Percentiles rank a stretch among this genome's conserved stretches.
Evolutionary conservation across 2,113 vertebrate genomes (phyloP).

Genomic region (Elanoides forficatus): DNA sequence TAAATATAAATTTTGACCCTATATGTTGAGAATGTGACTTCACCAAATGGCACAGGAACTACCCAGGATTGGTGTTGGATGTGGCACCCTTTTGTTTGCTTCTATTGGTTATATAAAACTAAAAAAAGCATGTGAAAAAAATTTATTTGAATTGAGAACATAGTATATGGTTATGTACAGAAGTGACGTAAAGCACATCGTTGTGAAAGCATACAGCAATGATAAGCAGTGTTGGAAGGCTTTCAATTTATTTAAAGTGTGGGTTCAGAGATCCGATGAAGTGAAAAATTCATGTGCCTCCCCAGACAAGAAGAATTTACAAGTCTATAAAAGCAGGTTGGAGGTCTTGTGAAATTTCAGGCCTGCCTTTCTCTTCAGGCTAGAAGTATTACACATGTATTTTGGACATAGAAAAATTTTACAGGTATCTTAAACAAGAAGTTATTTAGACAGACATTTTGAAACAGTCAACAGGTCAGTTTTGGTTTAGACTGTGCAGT

Average conservation of each 20-base stretch:
- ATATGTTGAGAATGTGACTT: background rate
- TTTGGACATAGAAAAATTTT: background rate
- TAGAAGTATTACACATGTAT: background rate
- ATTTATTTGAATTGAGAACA: background rate
- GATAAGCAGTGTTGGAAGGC: background rate
- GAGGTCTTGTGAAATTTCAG: background rate
- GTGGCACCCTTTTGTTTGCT: background rate
- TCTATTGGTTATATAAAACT: background rate
- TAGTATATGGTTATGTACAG: background rate
- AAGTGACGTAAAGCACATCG: background rate
- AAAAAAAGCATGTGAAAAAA: background rate
- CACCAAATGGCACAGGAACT: background rate
- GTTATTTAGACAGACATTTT: background rate
- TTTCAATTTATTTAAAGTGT: background rate
- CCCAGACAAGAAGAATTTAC: background rate
- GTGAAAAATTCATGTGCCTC: background rate
- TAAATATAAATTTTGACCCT: background rate
- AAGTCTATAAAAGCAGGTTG: background rate
- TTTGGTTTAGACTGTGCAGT: background rate
- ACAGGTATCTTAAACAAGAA: background rate
- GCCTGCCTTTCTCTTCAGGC: background rate
- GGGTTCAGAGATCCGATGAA: background rate
- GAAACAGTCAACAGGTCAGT: background rate
- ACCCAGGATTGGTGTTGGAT: background rate
- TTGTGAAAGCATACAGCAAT: background rate